phyloP scores from a whole-genome alignment of 2,113 vertebrate species.

The Tyrannus savana region DNA sequence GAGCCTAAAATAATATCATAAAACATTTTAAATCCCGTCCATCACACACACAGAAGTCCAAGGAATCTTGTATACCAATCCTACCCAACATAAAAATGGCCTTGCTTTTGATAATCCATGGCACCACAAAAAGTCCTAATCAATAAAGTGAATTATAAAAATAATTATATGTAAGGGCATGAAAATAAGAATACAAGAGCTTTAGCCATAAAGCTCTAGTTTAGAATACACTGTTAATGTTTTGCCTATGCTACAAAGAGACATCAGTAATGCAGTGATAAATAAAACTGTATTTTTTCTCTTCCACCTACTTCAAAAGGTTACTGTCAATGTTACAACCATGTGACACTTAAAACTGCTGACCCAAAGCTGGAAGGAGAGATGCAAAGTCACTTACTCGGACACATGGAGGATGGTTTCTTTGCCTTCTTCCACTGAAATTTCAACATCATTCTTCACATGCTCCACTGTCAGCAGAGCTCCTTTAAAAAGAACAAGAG shows the following conservation, averaged over 20 bases:
- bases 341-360: slow-evolving; percentile 44
- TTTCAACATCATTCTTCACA: slow-evolving; percentile 83
- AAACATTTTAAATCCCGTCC: background rate
- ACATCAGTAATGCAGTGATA: background rate
- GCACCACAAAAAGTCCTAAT: background rate
- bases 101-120: background rate
- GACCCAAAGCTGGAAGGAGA: slow-evolving; percentile 43
- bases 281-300: background rate
- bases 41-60: background rate
- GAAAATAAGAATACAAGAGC: background rate
- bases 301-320: background rate
- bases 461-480: slow-evolving; percentile 89
- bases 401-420: slow-evolving; percentile 89
- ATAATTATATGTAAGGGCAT: background rate
- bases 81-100: background rate
- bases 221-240: background rate
- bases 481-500: slow-evolving; percentile 72
- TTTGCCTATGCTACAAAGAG: background rate
- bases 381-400: slow-evolving; percentile 83
- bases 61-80: background rate
- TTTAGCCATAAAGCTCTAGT: background rate
- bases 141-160: background rate
- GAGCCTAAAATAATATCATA: background rate
- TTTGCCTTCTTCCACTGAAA: slow-evolving; percentile 91
- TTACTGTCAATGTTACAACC: slow-evolving; percentile 21